Base-by-base conservation (phyloP, 2,113 vertebrate species). In the Nanorana parkeri region DNA sequence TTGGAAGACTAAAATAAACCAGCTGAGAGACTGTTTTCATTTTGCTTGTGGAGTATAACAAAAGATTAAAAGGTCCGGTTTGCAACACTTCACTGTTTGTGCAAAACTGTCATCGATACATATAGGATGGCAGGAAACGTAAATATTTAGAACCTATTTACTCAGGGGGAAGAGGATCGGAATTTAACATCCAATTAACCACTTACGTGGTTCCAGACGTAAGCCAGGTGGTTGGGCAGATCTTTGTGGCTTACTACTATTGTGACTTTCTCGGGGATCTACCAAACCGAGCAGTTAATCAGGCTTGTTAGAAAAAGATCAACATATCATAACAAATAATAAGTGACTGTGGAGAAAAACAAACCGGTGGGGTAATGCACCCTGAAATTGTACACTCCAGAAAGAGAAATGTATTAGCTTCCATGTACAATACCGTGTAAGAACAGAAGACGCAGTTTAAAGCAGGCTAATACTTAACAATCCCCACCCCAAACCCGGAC, bases 111-210 rank as follows among this genome's bases (percentile, higher is more conserved):
- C 86, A 90, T 90, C 92, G 92, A 93, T 93, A 94, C 93, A 93
- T 89, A 89, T 84, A 89, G 88, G 74, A 87, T 86, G 88, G 88
- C 87, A 90, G 84, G 84, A 83, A 91, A 90, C 83, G 87, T 93
- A 94, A 94, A 94, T 93, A 93, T 93, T 92, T 91, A 89, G 87
- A 81, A 85, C 85, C 90, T 90, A 90, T 92, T 94, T 93, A 93
- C 86, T 86, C 28, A 84, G 84, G 83, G 85, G 86, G 83, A 91
- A 93, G 91, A 93, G 90, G 88, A 89, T 90, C 92, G 91, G 93
- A 94, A 94, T 94, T 92, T 91, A 90, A 88, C 89, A 89, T 87
- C 86, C 88, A 91, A 92, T 94, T 94, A 94, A 91, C 90, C 89
- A 93, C 92, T 93, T 93, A 91, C 86, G 89, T 91, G 92, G 90